These are phyloP conservation scores for Myotis myotis DNA, from an alignment of 2,797 vertebrate genomes.

Conservation along the genomic window DNA sequence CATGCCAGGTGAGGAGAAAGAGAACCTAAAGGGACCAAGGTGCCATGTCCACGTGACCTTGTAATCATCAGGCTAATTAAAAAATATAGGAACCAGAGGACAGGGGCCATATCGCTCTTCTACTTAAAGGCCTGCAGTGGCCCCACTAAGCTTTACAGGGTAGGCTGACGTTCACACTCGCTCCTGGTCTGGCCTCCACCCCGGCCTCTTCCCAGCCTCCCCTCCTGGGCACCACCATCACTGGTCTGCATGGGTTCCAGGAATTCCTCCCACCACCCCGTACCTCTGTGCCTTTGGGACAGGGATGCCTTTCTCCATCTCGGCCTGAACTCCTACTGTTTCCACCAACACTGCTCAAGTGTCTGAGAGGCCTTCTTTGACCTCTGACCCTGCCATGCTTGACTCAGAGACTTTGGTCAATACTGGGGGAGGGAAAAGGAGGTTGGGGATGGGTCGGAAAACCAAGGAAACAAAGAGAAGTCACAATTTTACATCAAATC, in stretches of 20 bases:
- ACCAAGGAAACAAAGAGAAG: not conserved
- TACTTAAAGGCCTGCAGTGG: not conserved
- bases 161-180: not conserved
- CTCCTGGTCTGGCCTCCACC: not conserved
- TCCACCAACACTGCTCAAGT: not conserved
- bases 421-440: not conserved
- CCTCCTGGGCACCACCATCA: not conserved
- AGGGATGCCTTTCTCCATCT: not conserved
- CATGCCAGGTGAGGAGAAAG: not conserved
- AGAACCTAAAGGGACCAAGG: not conserved
- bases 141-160: not conserved
- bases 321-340: not conserved
- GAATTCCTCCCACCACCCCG: not conserved
- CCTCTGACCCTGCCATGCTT: not conserved
- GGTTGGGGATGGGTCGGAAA: not conserved
- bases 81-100: not conserved
- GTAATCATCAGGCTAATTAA: not conserved
- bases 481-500: not conserved
- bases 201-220: not conserved
- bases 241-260: fast-evolving
- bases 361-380: not conserved
- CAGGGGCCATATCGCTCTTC: not conserved
- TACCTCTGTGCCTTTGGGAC: not conserved
- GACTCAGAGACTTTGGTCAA: not conserved
- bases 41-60: not conserved